These are phyloP conservation scores for Epicampocera succincta DNA, from an alignment of 2,888 invertebrate species.

Conservation along the genomic window DNA sequence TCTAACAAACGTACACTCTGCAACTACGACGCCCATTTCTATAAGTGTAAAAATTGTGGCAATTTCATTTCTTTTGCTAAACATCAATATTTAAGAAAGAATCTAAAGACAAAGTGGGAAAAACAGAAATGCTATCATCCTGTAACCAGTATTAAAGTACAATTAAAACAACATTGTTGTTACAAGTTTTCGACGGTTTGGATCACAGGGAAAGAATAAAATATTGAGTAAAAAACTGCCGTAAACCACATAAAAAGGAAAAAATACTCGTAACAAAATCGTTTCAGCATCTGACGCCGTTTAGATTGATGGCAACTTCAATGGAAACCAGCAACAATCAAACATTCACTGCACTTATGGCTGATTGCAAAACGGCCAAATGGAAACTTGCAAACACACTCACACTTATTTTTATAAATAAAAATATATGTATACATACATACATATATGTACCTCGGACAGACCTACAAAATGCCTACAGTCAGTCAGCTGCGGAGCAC, in stretches of 20 bases:
- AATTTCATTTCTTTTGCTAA: constrained; percentile 40
- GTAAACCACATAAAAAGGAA: constrained; percentile 8
- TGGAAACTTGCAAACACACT: not conserved
- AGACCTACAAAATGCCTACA: constrained; percentile 13
- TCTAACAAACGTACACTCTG: not conserved
- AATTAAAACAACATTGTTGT: constrained; percentile 62
- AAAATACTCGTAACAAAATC: constrained; percentile 34
- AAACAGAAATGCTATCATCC: not conserved
- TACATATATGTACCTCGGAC: not conserved
- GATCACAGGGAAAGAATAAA: constrained; percentile 19
- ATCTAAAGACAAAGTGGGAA: not conserved
- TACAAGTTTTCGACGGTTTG: constrained; percentile 44
- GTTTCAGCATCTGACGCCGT: constrained; percentile 58
- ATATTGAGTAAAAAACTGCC: not conserved
- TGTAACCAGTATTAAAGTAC: constrained; percentile 22
- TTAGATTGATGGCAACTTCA: constrained; percentile 64
- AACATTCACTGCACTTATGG: constrained; percentile 23
- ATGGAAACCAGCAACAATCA: constrained; percentile 23
- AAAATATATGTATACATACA: not conserved
- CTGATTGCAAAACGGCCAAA: constrained; percentile 26
- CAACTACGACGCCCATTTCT: not conserved
- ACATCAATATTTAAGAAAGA: constrained; percentile 23
- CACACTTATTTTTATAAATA: not conserved
- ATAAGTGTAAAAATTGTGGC: constrained; percentile 5
- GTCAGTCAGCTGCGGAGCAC: no score